Evolutionary conservation across 2,888 invertebrate genomes (phyloP), one percentile per base, ranked within the genome.

Genomic region (Anarsia innoxiella): DNA sequence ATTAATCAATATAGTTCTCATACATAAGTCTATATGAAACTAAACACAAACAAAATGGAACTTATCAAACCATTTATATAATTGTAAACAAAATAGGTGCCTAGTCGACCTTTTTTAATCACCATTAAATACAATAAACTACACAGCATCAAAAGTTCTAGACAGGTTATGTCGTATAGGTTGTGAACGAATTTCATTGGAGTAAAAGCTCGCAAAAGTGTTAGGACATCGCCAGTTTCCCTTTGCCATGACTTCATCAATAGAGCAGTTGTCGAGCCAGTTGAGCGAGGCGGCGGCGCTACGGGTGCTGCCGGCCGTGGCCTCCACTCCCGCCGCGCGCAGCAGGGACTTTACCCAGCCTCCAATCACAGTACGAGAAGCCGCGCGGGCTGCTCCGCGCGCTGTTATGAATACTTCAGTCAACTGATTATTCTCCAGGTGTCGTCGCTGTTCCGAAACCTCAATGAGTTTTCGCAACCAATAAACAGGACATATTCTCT

Each of bases 291-390:
- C 28, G 15, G 23, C 37, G 15, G 30, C 30, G 30, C 30, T 13
- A n/a, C 38, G 38, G 23, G 32, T 32, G 38, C 32, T 32, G 28
- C 38, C 38, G 28, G 38, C 23, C 28, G 12, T 28, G 12, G 32
- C 38, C 9, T 9, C 3, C 28, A 38, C 29, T 12, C 38, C 37
- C 8, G 37, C 37, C 8, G 13, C 31, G 15, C 16, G 25, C 26
- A 37, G 31, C 27, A 37, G 15, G 1, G 37, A 31, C 13, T 23
- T 11, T 12, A 31, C 31, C 37, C 37, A 37, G n/a, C 31, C 37
- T 10, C 15, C 25, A 2, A 25, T 3, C 9, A 25, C 10, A 3
- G 25, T 25, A n/a, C 27, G 27, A 12, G 27, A 12, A 2, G 27
- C 12, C n/a, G 27, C 12, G 2, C 12, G 11, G 2, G n/a, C 27